These are phyloP conservation scores for Etheostoma cragini DNA, from an alignment of 2,113 vertebrate genomes.

Conservation along the genomic window DNA sequence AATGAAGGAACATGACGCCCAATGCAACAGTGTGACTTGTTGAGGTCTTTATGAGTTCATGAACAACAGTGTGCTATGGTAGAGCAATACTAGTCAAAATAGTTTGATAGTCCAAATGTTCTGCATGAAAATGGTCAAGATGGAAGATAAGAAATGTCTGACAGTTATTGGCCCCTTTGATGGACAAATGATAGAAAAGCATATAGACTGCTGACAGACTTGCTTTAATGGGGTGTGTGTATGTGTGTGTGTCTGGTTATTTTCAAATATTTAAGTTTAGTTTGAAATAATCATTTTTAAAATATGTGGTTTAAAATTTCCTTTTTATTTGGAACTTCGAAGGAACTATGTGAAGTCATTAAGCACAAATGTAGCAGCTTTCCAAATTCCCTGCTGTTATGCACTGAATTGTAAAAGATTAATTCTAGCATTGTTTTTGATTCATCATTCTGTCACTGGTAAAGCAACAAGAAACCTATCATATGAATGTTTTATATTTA, in stretches of 20 bases:
- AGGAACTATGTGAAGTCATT: neutral
- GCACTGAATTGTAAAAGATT: neutral
- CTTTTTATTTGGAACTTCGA: neutral
- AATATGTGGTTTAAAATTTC: neutral
- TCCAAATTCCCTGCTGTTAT: neutral
- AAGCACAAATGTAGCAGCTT: neutral
- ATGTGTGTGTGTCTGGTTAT: neutral
- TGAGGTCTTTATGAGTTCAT: neutral
- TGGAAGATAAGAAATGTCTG: neutral
- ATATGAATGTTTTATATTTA: neutral
- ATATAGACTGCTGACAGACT: too few species aligned
- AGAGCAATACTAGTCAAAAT: too few species aligned
- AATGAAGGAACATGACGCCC: neutral
- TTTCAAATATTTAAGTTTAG: neutral
- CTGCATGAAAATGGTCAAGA: neutral
- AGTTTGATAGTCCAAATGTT: neutral
- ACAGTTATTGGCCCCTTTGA: neutral
- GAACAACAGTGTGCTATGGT: too few species aligned
- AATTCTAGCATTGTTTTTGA: neutral
- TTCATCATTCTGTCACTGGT: neutral
- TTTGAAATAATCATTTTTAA: neutral
- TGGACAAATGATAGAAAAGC: neutral
- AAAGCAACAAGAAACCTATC: neutral
- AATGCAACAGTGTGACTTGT: too few species aligned
- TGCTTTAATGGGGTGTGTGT: neutral